Base-by-base conservation (phyloP, 2,797 vertebrate species). In the Oophaga sylvatica region DNA sequence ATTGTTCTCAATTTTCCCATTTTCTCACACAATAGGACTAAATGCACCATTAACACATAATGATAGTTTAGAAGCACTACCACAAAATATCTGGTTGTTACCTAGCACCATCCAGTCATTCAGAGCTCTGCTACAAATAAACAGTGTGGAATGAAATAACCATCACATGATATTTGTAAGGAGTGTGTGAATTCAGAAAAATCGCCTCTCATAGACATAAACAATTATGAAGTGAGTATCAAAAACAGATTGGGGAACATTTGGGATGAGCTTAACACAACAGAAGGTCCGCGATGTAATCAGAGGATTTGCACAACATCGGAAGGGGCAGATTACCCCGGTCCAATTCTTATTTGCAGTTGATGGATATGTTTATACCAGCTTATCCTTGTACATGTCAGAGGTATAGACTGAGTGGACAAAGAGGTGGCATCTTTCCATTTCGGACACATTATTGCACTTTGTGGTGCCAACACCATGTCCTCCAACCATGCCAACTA, bases 1-100 rank as follows among this genome's bases (percentile, higher is more conserved):
- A 88, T 85, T 85, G 87, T 88, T 85, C 26, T 71, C 83, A 81
- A 85, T 88, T 85, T 88, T 85, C 87, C 83, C 35, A 62, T 81
- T 81, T 87, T 81, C 85, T 84, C 67, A 45, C 56, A 85, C 78
- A 88, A 85, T 81, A 81, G 53, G 22, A 85, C 53, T 63, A 88
- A 88, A 88, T 73, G 76, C 67, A 56, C 83, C 83, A 88, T 88
- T 84, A 88, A 85, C 67, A 80, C 77, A 81, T 67, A 70, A 17
- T 15, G 59, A 35, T 65, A 48, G 77, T 88, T 85, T 88, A 85
- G 85, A 85, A 81, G 83, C 87, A 81, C 83, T 76, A 68, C 15
- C 68, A 76, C 41, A 57, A 29, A 56, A 31, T 67, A 70, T 48
- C 45, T 19, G 62, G 48, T 56, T 1, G 67, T 83, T 83, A 83